phyloP scores from a whole-genome alignment of 2,113 vertebrate species.

The Pitta sordida region DNA sequence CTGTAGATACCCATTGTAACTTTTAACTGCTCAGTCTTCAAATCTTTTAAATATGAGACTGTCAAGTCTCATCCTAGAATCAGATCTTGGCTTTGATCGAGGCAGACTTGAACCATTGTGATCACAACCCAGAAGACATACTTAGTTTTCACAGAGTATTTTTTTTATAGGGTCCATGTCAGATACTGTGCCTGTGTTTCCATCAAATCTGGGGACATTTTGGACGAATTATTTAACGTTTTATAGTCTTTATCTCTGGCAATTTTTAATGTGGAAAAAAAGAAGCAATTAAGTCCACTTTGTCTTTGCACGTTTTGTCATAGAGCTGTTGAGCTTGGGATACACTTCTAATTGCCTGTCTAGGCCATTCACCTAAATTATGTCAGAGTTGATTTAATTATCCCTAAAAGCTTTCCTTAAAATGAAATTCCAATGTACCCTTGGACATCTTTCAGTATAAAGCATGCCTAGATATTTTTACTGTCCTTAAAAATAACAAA shows the following conservation, averaged over 20 bases:
- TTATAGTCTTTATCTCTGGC: neutral
- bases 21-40: conserved; percentile 2
- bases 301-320: neutral
- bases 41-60: conserved; percentile 48
- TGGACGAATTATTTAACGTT: neutral
- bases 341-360: neutral
- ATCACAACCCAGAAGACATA: neutral
- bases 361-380: neutral
- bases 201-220: neutral
- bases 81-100: conserved; percentile 15
- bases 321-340: neutral
- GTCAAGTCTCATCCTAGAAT: neutral
- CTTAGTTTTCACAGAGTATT: neutral
- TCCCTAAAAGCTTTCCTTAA: conserved; percentile 5
- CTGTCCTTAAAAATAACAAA: neutral
- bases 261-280: neutral
- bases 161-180: neutral
- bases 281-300: neutral
- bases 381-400: conserved; percentile 30
- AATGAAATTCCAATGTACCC: neutral
- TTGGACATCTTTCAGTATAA: neutral
- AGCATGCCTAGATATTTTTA: neutral
- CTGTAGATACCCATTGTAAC: neutral
- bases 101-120: neutral
- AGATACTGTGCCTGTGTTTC: neutral